Percentiles rank a stretch among this genome's conserved stretches.
These are phyloP conservation scores for Penaeus japonicus DNA, from an alignment of 1,140 invertebrate species.

Conservation along the genomic window DNA sequence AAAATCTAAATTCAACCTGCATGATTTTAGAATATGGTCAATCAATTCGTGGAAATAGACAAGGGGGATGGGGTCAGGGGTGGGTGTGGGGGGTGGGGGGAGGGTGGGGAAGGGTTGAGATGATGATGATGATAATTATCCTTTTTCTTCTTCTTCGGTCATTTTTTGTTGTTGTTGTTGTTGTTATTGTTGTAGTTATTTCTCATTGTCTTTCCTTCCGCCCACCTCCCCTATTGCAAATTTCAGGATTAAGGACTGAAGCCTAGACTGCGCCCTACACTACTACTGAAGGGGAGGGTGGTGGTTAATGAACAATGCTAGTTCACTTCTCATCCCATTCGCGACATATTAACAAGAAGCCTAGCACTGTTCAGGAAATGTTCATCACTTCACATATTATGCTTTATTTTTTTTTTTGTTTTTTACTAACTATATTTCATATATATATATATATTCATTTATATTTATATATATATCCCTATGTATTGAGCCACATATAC, in stretches of 20 bases:
- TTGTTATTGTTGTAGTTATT: too few relatives aligned
- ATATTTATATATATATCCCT: conserved; percentile 11
- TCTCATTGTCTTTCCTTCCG: too few relatives aligned
- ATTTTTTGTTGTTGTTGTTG: too few relatives aligned
- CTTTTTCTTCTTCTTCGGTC: too few relatives aligned
- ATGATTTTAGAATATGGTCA: too few relatives aligned
- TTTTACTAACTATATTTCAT: conserved; percentile 23
- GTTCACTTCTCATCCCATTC: conserved; percentile 26
- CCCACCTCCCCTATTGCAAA: neutral
- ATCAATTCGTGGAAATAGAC: too few relatives aligned
- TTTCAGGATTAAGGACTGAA: neutral
- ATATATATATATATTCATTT: conserved; percentile 30
- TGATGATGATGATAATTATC: neutral
- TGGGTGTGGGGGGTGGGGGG: too few relatives aligned
- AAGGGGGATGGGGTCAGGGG: too few relatives aligned
- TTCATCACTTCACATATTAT: conserved; percentile 30
- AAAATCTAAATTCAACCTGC: too few relatives aligned
- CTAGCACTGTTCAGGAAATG: conserved; percentile 8
- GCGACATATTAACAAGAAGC: conserved; percentile 4
- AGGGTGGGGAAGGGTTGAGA: too few relatives aligned
- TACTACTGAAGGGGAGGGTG: neutral
- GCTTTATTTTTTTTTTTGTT: neutral
- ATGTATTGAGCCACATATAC: conserved; percentile 55
- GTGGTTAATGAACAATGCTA: conserved; percentile 3
- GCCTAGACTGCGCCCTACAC: neutral